Conservation (phyloP, 2,888 invertebrate species). For the Bellardia pandia region DNA sequence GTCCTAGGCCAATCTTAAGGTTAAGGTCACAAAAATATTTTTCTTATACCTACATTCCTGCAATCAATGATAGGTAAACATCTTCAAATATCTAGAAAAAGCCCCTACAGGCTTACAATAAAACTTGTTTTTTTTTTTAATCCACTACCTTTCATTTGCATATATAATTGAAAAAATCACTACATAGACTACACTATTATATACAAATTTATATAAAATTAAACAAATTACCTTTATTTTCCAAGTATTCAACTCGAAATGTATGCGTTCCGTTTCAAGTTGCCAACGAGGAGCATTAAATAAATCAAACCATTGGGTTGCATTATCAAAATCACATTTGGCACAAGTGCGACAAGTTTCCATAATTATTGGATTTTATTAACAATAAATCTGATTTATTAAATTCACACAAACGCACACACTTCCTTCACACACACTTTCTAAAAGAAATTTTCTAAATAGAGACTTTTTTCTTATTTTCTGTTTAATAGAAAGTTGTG, state of each 20-base stretch:
- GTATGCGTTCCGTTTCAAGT: conserved; percentile 79
- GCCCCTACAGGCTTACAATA: too few species aligned
- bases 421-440: conserved; percentile 1
- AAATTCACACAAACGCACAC: conserved; percentile 1
- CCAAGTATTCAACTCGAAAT: conserved; percentile 79
- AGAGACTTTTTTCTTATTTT: neutral
- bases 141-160: too few species aligned
- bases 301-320: conserved; percentile 80
- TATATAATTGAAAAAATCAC: neutral
- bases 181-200: neutral
- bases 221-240: conserved; percentile 78
- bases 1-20: too few species aligned
- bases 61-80: too few species aligned
- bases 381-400: neutral
- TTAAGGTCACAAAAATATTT: too few species aligned
- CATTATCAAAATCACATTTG: conserved; percentile 81
- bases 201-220: neutral
- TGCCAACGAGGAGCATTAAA: conserved; percentile 79
- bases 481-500: neutral
- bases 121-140: too few species aligned
- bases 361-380: conserved; percentile 73
- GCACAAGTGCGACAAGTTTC: conserved; percentile 82
- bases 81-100: too few species aligned
- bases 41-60: too few species aligned
- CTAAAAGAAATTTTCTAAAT: neutral